A percentile compares a stretch with the other conserved stretches of the same genome.
Evolutionary conservation across 2,888 invertebrate species (phyloP).

Genomic region (Platynereis dumerilii): DNA sequence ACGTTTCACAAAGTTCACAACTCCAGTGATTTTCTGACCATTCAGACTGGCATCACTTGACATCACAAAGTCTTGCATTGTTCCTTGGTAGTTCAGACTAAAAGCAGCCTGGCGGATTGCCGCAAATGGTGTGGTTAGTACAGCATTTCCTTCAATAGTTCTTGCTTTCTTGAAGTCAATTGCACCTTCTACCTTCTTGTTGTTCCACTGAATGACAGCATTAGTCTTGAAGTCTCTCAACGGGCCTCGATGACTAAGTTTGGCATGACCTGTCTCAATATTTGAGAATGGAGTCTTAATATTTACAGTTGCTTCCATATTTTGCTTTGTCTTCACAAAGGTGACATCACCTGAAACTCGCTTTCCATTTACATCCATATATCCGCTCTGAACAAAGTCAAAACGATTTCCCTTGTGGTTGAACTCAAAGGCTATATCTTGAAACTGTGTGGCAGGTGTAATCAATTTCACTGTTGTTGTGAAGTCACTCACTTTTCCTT

Average conservation of each 20-base stretch:
- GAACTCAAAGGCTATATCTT: conserved; percentile 8
- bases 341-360: conserved; percentile 8
- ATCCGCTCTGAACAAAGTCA: conserved; percentile 23
- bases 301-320: not conserved
- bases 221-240: conserved; percentile 21
- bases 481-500: not conserved
- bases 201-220: not conserved
- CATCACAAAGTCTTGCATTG: conserved; percentile 26
- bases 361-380: not conserved
- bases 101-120: not conserved
- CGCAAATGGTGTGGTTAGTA: conserved; percentile 12
- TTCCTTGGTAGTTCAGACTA: conserved; percentile 22
- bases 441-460: conserved; percentile 8
- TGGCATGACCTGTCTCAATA: not conserved
- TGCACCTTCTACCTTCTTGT: not conserved
- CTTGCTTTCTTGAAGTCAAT: not conserved
- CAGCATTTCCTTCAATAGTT: conserved; percentile 1
- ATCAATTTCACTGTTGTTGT: conserved; percentile 15
- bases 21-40: not conserved
- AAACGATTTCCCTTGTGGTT: conserved; percentile 28
- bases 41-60: not conserved
- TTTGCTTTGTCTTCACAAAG: conserved; percentile 2
- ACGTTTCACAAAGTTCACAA: conserved; percentile 1
- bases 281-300: conserved; percentile 26
- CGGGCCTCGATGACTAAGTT: conserved; percentile 24